phyloP scores from a whole-genome alignment of 2,797 vertebrate species.

The Gallinago solitaria region DNA sequence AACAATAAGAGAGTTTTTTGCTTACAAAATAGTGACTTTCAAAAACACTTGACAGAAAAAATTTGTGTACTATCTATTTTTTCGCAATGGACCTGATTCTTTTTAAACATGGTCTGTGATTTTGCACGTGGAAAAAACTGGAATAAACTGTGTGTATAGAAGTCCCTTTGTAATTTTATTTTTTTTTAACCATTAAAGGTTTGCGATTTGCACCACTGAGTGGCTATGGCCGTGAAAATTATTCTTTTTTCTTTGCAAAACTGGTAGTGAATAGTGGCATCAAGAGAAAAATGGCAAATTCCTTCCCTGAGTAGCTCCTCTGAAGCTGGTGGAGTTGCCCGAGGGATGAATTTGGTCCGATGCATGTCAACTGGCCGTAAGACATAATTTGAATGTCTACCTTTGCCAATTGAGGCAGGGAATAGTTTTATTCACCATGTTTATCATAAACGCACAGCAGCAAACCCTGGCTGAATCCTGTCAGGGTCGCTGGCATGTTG shows the following conservation, averaged over 20 bases:
- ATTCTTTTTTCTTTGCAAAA: background rate
- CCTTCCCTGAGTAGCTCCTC: background rate
- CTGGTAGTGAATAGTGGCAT: background rate
- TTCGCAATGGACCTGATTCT: background rate
- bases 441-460: background rate
- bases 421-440: background rate
- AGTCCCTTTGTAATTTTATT: background rate
- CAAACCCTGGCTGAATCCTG: background rate
- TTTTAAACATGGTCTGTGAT: background rate
- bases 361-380: background rate
- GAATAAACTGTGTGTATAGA: background rate
- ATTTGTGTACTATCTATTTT: fast-evolving
- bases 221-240: background rate
- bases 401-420: conserved; percentile 43
- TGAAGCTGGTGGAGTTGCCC: conserved; percentile 12
- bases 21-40: background rate
- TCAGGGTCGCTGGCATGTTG: background rate
- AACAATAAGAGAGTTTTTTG: background rate
- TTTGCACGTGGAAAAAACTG: background rate
- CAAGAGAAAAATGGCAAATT: conserved; percentile 28
- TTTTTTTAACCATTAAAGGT: background rate
- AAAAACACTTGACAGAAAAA: background rate
- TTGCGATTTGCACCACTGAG: background rate
- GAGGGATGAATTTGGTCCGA: conserved; percentile 45
- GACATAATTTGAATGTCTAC: conserved; percentile 41